Base-by-base conservation (phyloP, 2,888 invertebrate genomes). In the Pandemis cinnamomeana region DNA sequence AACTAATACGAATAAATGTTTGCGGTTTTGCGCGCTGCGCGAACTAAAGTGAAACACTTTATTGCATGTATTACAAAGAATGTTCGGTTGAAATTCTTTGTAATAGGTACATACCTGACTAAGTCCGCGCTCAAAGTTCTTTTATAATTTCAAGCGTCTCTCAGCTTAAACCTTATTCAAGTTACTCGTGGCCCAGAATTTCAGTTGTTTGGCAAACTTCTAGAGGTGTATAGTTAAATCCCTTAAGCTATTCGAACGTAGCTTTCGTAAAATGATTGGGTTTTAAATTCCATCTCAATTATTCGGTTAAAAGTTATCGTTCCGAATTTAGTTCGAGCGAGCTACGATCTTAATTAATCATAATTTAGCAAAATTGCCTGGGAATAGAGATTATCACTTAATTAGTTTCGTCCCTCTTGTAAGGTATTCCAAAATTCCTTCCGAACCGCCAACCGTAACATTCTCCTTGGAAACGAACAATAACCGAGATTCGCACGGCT, bases 401-500 rank as follows among this genome's bases (percentile, higher is more conserved):
- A 68, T 72, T 72, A 53, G 63, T 15, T 46, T 46, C 51, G 68
- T 69, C 63, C 72, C 55, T 51, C 27, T 61, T 58, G 53, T 63
- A 63, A 46, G 53, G 20, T 36, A 72, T 77, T 72, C 77, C 71
- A 63, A 55, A 79, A 80, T 76, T 76, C 74, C 78, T 82, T 76
- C 77, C 77, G 77, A 76, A 78, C 80, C 78, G 76, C 78, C 67
- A 67, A 79, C 78, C 77, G 76, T 78, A 80, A 78, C 76, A 71
- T 79, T 71, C 71, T 75, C 66, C 68, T 58, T 67, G 41, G 55
- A 66, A 70, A 58, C 71, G 81, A 89, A 91, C 89, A 91, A 91
- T 89, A 82, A 83, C 77, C 78, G 78, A 84, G 86, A 86, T 86
- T 91, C 90, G 84, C 90, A 90, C 91, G 89, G 86, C 85, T 81